Evolutionary conservation across 2,888 invertebrate species (phyloP), one percentile per base, ranked within the genome.

Genomic region (Parnassius glacialis): DNA sequence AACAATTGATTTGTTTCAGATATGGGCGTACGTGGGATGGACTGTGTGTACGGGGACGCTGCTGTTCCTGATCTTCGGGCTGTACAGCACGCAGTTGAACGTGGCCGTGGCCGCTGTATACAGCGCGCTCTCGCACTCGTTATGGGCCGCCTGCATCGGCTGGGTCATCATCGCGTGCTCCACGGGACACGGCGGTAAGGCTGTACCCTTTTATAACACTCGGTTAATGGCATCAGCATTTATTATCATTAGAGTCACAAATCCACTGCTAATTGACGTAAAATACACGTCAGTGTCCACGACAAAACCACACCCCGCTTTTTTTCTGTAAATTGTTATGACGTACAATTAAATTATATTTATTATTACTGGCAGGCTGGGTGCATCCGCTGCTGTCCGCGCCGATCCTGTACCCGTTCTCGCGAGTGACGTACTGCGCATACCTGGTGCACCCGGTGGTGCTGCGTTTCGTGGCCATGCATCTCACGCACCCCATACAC

Each of bases 91-190:
- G 9, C 93, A 95, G 80, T 87, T 96, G 67, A 93, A 94, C 56
- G 94, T 94, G 57, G 81, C 93, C 25, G 92, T 94, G 10, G 96
- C 96, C 0, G 96, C 97, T 0, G 93, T 95, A 3, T 96, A 96
- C 84, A 96, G 95, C 73, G 94, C 96, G 3, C 84, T 97, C 12
- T 96, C 96, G 63, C 96, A 97, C 83, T 95, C 95, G 57, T 94
- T 95, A 43, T 97, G 97, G 97, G 96, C 96, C 0, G 84, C 95
- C 44, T 94, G 95, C 52, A 85, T 97, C 20, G 94, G 95, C 1
- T 97, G 97, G 97, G 94, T 97, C 74, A 95, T 97, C 61, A 89
- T 97, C 57, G 97, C 97, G 9, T 97, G 97, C 79, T 95, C 95
- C 41, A 95, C 96, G 2, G 97, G 97, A 56, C 93, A 96, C 76